Percentiles rank a stretch among this genome's conserved stretches.
These are phyloP conservation scores for Phytoseiulus persimilis DNA, from an alignment of 2,888 invertebrate genomes.

Conservation along the genomic window DNA sequence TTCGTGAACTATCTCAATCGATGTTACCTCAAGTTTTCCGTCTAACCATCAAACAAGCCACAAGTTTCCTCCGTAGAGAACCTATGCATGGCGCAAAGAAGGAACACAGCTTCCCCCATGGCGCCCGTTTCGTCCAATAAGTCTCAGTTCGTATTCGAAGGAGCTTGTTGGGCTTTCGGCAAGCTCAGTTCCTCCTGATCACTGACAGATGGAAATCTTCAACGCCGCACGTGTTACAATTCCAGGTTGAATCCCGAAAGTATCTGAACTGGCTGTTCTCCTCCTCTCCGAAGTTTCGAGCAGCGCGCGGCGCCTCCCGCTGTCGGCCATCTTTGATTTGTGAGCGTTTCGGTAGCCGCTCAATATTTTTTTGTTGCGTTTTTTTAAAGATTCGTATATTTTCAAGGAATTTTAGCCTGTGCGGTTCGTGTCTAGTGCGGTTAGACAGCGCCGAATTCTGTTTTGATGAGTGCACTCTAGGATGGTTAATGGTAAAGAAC, in stretches of 20 bases:
- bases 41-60: too few relatives aligned
- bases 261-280: not conserved
- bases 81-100: too few relatives aligned
- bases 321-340: conserved; percentile 36
- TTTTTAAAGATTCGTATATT: conserved; percentile 19
- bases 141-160: too few relatives aligned
- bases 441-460: not conserved
- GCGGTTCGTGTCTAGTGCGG: not conserved
- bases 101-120: too few relatives aligned
- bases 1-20: too few relatives aligned
- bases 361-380: conserved; percentile 19
- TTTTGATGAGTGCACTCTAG: conserved; percentile 35
- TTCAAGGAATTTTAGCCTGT: not conserved
- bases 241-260: not conserved
- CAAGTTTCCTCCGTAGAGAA: too few relatives aligned
- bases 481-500: conserved; percentile 38
- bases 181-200: too few relatives aligned
- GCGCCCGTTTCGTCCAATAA: too few relatives aligned
- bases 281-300: not conserved
- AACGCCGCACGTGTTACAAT: too few relatives aligned
- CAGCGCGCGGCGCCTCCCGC: conserved; percentile 20
- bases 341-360: conserved; percentile 23
- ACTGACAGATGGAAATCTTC: too few relatives aligned
- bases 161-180: too few relatives aligned
- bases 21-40: too few relatives aligned